These are phyloP conservation scores for Neotragus pygmaeus DNA, from an alignment of 2,113 vertebrate species.

Conservation along the genomic window DNA sequence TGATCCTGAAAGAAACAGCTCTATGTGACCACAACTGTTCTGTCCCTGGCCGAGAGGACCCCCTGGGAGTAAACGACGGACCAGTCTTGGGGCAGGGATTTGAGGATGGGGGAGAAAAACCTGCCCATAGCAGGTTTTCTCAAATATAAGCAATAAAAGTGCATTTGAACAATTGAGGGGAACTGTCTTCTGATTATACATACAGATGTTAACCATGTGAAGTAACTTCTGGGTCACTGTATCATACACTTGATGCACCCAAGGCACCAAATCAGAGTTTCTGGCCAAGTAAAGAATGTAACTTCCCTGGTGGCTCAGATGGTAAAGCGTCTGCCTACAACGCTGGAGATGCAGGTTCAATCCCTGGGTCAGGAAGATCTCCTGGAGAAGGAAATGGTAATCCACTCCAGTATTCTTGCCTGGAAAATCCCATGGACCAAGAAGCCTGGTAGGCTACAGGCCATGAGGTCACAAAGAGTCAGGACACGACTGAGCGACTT, in stretches of 20 bases:
- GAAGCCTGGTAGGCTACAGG: too few relatives aligned
- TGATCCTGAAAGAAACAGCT: neutral
- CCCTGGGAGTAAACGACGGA: neutral
- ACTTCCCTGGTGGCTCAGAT: too few relatives aligned
- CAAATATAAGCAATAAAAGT: neutral
- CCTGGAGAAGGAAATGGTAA: too few relatives aligned
- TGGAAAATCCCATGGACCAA: too few relatives aligned
- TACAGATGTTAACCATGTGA: neutral
- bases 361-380: too few relatives aligned
- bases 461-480: too few relatives aligned
- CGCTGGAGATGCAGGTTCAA: too few relatives aligned
- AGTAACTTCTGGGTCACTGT: neutral
- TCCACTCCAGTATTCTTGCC: too few relatives aligned
- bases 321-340: too few relatives aligned
- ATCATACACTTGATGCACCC: neutral
- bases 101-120: neutral
- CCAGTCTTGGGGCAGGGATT: neutral
- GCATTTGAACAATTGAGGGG: neutral
- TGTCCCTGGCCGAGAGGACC: neutral
- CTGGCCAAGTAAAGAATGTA: neutral
- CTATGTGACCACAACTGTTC: neutral
- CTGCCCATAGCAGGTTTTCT: neutral
- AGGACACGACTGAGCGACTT: too few relatives aligned
- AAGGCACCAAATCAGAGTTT: neutral
- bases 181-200: neutral